Percentiles rank a stretch among this genome's conserved stretches.
Evolutionary conservation across 1,140 invertebrate species (phyloP).

Genomic region (Archivesica marissinica): DNA sequence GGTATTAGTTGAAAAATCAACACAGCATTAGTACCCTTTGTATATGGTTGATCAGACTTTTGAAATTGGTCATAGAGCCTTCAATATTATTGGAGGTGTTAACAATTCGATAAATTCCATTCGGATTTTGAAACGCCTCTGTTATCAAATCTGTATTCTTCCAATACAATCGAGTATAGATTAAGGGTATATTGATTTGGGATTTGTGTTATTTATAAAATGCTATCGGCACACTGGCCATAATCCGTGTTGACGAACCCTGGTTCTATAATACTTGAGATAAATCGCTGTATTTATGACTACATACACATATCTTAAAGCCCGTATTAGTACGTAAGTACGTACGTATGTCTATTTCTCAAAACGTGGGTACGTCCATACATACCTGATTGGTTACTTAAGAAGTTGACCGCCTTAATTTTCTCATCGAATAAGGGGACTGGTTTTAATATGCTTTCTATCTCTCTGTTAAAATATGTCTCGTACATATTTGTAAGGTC

Average conservation of each 20-base stretch:
- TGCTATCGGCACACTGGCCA: neutral
- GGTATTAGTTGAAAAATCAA: neutral
- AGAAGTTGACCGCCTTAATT: neutral
- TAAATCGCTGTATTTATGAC: neutral
- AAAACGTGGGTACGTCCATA: too few species aligned
- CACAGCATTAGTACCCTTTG: neutral
- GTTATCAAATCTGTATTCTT: neutral
- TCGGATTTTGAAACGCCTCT: neutral
- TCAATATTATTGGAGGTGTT: neutral
- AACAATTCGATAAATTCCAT: slow-evolving; percentile 26
- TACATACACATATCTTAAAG: slow-evolving; percentile 11
- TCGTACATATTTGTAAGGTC: too few species aligned
- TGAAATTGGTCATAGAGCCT: neutral
- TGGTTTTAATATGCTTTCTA: too few species aligned
- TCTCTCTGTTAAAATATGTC: too few species aligned
- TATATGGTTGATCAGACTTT: neutral
- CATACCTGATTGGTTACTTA: too few species aligned
- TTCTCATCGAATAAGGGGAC: too few species aligned
- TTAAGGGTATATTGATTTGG: slow-evolving; percentile 19
- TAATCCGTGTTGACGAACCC: neutral
- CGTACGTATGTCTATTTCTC: neutral
- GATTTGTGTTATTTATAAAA: slow-evolving; percentile 24
- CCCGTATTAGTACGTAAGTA: neutral
- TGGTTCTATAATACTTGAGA: neutral
- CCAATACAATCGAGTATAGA: neutral